These are phyloP conservation scores for Rhinoderma darwinii DNA, from an alignment of 2,113 vertebrate genomes.

Conservation along the genomic window DNA sequence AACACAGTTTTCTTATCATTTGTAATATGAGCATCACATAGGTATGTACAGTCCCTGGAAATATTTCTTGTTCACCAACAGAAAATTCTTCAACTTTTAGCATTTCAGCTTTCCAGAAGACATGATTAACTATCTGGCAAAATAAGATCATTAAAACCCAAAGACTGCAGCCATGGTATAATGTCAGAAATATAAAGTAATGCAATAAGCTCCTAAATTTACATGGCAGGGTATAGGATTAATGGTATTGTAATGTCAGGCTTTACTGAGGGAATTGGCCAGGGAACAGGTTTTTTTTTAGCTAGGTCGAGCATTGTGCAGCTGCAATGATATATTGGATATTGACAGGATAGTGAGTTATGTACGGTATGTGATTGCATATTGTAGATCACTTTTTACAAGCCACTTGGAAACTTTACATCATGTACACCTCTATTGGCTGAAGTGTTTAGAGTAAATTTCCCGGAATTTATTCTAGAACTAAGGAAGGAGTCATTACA, in stretches of 20 bases:
- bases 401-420: background rate
- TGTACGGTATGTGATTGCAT: background rate
- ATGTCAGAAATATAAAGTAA: slow-evolving; percentile 28
- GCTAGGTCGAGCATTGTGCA: slow-evolving; percentile 4
- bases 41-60: background rate
- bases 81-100: background rate
- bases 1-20: background rate
- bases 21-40: background rate
- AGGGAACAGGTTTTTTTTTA: background rate
- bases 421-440: background rate
- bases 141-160: slow-evolving; percentile 4
- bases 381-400: slow-evolving; percentile 5
- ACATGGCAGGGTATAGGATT: slow-evolving; percentile 3
- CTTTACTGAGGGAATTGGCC: slow-evolving; percentile 20
- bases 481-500: background rate
- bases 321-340: background rate
- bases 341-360: slow-evolving; percentile 10
- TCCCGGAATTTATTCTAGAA: background rate
- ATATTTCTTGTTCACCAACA: background rate
- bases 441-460: background rate
- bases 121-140: slow-evolving; percentile 11
- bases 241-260: slow-evolving; percentile 27
- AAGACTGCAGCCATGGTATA: slow-evolving; percentile 19
- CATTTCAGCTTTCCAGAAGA: background rate
- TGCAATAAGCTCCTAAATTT: slow-evolving; percentile 4